Evolutionary conservation across 2,888 invertebrate species (phyloP), one percentile per base, ranked within the genome.

Genomic region (Calameuta pallipes): DNA sequence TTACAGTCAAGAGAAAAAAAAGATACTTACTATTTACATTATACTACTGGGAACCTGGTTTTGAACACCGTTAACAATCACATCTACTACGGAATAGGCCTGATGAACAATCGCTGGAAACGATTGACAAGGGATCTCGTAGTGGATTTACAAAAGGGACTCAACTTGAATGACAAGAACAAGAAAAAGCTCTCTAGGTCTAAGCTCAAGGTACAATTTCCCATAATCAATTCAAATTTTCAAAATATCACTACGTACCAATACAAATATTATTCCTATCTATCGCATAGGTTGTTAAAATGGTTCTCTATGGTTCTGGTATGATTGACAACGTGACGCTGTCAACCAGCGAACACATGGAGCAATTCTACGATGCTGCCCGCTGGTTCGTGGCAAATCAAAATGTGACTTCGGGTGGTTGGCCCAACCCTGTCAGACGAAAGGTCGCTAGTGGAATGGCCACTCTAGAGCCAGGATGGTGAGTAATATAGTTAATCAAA

Each of bases 351-450:
- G 97, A 97, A 89, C 99, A 99, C 93, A 94, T 96, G 92, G 95
- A 96, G 83, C 97, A 98, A 91, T 99, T 99, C 93, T 96, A 96
- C 89, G 96, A 96, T 91, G 97, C 98, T 13, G 98, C 98, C 74
- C 95, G 96, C 86, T 99, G 99, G 99, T 96, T 99, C 90, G 95
- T 97, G 73, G 93, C 93, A 37, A 94, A 96, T 92, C 99, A 99
- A 93, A 96, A 98, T 89, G 90, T 93, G 76, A 93, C 94, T 84
- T 94, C 95, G 33, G 99, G 99, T 74, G 99, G 98, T 81, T 99
- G 99, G 98, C 94, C 97, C 75, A 97, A 98, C 89, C 96, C 97
- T 76, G 98, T 98, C 75, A 94, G 94, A 79, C 93, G 98, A 88
- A 95, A 94, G 92, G 94, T 96, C 84, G 95, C 95, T 1, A 93